Evolutionary conservation across 2,888 invertebrate genomes (phyloP), one percentile per base, ranked within the genome.

Genomic region (Scaptomyza parva): DNA sequence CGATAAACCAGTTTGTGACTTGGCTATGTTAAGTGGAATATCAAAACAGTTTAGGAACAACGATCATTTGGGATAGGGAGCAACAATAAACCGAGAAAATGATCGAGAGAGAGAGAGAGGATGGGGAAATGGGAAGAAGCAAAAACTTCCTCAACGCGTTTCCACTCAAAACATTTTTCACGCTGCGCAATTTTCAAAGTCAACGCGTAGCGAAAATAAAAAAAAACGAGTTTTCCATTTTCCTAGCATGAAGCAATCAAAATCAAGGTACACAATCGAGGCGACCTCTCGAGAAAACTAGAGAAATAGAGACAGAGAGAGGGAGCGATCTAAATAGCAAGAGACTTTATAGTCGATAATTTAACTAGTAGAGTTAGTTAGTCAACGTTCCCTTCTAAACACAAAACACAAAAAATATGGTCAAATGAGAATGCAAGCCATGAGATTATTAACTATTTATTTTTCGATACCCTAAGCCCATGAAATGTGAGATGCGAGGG

Each of bases 171-270:
- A 47, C 51, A 47, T 54, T 62, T 70, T 67, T 67, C 66, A 71
- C 66, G 70, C 70, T 70, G 70, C 66, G 70, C 70, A 66, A 70
- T 70, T 71, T 70, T 66, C 41, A 71, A 70, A 70, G 66, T 71
- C 68, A 58, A 57, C 26, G 54, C 40, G 53, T 51, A 28, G 52
- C 18, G 12, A 62, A 41, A 61, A 67, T 9, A 5, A 37, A 17
- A 3, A 43, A 37, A 37, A 50, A 41, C 22, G 18, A 22, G 48
- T 44, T 48, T 53, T n/a, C 30, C 7, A 55, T 40, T 22, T 17
- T 24, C 45, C 39, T 24, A 8, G 11, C 8, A 30, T 22, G 8
- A 52, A 11, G 20, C 20, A 33, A 48, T 22, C 20, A n/a, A 37
- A 17, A n/a, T 9, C 18, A 18, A 28, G 3, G 17, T 28, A 28